Evolutionary conservation across 2,888 invertebrate genomes (phyloP).

Genomic region (Drosophila macrospina): DNA sequence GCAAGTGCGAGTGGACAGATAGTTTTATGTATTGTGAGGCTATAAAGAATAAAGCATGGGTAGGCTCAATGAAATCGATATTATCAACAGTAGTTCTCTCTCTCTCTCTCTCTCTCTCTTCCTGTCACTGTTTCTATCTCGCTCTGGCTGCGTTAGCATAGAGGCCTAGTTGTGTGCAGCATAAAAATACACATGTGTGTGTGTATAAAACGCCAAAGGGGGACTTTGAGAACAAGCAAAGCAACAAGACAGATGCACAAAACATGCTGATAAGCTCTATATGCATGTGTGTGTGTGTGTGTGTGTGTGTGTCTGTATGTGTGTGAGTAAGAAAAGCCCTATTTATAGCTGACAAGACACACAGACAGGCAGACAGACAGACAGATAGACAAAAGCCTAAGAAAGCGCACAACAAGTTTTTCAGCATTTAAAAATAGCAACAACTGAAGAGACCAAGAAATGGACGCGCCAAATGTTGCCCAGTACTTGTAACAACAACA

Average conservation of each 20-base stretch:
- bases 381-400: constrained; percentile 22
- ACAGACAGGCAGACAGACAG: constrained; percentile 19
- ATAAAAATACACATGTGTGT: constrained; percentile 41
- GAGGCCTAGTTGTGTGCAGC: constrained; percentile 54
- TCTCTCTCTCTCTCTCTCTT: constrained; percentile 1
- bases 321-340: constrained; percentile 41
- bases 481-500: constrained; percentile 16
- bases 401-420: constrained; percentile 41
- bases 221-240: constrained; percentile 3
- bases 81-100: constrained; percentile 4
- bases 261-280: constrained; percentile 13
- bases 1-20: constrained; percentile 3
- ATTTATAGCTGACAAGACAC: constrained; percentile 60
- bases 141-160: constrained; percentile 17
- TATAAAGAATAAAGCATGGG: constrained; percentile 29
- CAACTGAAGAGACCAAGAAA: constrained; percentile 42
- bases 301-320: constrained; percentile 13
- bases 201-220: constrained; percentile 54
- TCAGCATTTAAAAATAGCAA: constrained; percentile 62
- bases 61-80: constrained; percentile 57
- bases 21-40: constrained; percentile 12
- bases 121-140: constrained; percentile 4
- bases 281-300: constrained; percentile 5
- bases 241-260: constrained; percentile 4
- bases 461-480: constrained; percentile 47